Evolutionary conservation across 2,113 vertebrate species (phyloP), one percentile per base, ranked within the genome.

Genomic region (Saimiri boliviensis): DNA sequence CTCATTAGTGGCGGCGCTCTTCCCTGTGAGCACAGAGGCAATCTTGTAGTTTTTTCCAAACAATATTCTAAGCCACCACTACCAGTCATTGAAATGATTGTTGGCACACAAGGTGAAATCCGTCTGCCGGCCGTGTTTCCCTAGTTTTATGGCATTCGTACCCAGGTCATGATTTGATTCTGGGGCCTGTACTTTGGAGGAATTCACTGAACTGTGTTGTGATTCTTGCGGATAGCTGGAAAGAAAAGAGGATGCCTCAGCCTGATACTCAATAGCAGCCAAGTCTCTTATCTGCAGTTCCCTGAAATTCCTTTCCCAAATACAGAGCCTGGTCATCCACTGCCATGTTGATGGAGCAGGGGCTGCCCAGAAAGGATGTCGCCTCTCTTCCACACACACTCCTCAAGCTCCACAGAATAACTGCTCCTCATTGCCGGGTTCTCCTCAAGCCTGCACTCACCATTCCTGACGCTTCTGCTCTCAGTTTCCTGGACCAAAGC

Each of bases 321-420:
- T n/a, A 40, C 21, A 60, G 82, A 88, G 19, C 58, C 45, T 35
- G 17, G 25, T 30, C 9, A 9, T 16, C 58, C 5, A 2, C 63
- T 5, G 1, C 42, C 6, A 1, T 4, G 6, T 30, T 56, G 54
- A 37, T 35, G 74, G 76, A 35, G 45, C 5, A 2, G 52, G 6
- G 27, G 19, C 45, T 45, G 10, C 40, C 56, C 35, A 8, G 56
- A 10, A 77, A 14, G 52, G 25, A 17, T 20, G 37, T 16, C 32
- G 49, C 6, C 37, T 52, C 6, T 25, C 37, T n/a, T 8, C 35
- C 45, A 21, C 4, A 23, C 1, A 6, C 1, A 32, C 8, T 16
- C 10, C 42, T 76, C 17, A 52, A 30, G 37, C 23, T n/a, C 49
- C 45, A 1, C 0, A 9, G 9, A 60, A 49, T 19, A 66, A 20